Evolutionary conservation across 2,113 vertebrate genomes (phyloP).

Genomic region (Nannobrachium achirus): DNA sequence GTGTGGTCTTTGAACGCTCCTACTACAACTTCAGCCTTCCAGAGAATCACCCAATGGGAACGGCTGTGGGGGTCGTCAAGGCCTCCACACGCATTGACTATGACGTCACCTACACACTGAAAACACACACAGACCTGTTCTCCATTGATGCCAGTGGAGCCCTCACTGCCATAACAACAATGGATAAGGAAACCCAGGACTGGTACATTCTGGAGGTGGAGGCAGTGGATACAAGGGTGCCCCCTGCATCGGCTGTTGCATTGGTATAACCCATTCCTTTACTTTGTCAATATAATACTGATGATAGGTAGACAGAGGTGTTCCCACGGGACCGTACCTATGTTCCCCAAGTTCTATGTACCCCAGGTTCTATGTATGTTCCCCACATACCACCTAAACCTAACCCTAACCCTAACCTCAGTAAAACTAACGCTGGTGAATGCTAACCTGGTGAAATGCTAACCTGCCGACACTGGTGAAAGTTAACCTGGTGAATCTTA

Average conservation of each 20-base stretch:
- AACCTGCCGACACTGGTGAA: no score
- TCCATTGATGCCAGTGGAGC: constrained; percentile 65
- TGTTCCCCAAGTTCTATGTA: no score
- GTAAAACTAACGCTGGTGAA: no score
- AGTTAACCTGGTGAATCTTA: no score
- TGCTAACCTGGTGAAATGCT: no score
- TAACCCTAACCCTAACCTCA: no score
- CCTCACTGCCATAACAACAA: constrained; percentile 42
- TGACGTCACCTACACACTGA: constrained; percentile 69
- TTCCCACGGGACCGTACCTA: no score
- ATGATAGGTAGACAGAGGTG: no score
- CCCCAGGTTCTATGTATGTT: no score
- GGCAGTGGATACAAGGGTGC: constrained; percentile 74
- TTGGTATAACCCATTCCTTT: constrained; percentile 61
- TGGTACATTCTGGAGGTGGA: constrained; percentile 76
- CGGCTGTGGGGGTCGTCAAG: constrained; percentile 69
- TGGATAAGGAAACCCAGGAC: constrained; percentile 78
- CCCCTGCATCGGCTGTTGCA: constrained; percentile 72
- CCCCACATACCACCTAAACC: no score
- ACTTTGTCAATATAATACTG: not conserved
- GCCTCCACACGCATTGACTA: constrained; percentile 65
- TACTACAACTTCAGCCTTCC: constrained; percentile 77
- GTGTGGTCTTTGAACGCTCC: constrained; percentile 69
- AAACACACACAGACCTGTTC: constrained; percentile 73
- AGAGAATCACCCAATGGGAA: constrained; percentile 62